These are phyloP conservation scores for Calliphora vomitoria DNA, from an alignment of 2,888 invertebrate species.

Conservation along the genomic window DNA sequence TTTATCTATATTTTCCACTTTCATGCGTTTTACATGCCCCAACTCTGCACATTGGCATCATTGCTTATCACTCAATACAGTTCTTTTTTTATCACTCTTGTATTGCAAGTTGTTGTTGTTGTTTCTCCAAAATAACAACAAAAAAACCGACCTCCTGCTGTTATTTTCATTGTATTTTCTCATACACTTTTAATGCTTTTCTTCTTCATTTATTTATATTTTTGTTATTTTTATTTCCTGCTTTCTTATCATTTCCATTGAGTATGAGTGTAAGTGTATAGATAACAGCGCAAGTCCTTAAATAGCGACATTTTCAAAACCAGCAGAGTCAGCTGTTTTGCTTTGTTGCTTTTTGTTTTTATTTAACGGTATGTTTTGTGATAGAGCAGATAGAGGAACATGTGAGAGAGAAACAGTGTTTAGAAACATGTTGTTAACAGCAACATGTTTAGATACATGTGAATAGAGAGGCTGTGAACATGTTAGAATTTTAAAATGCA, in stretches of 20 bases:
- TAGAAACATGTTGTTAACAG: constrained; percentile 33
- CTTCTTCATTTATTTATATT: background rate
- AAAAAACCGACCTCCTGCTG: constrained; percentile 41
- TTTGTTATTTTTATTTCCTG: constrained; percentile 37
- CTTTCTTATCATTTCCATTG: constrained; percentile 45
- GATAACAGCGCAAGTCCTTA: constrained; percentile 55
- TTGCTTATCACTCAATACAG: background rate
- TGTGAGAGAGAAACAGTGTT: constrained; percentile 17
- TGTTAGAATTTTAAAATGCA: background rate
- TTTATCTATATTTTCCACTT: too few species aligned
- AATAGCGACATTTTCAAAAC: constrained; percentile 18
- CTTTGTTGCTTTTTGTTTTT: constrained; percentile 2
- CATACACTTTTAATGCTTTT: background rate
- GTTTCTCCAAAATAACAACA: background rate
- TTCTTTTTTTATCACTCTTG: constrained; percentile 3
- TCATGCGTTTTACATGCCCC: background rate
- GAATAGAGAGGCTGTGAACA: background rate
- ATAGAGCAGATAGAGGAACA: background rate
- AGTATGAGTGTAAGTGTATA: background rate
- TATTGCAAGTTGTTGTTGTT: constrained; percentile 4
- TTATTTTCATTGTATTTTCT: background rate
- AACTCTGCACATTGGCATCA: background rate
- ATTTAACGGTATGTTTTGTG: constrained; percentile 16
- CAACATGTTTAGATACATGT: background rate
- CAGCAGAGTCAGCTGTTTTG: constrained; percentile 48